Conservation (phyloP, 1,140 invertebrate species). For the Drosophila nasuta region DNA sequence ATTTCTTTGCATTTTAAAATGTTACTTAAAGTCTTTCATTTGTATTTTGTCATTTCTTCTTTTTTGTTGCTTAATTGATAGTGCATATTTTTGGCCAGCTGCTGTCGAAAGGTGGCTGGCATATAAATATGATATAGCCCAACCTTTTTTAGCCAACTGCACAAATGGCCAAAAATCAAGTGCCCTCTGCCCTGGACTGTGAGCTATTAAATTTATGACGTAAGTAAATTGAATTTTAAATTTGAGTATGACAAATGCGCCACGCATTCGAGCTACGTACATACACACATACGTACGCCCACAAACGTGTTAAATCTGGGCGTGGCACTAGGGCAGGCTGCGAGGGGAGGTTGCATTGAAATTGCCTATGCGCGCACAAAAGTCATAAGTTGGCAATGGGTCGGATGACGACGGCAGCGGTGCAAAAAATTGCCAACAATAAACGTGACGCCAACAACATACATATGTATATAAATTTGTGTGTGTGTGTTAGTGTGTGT, state of each 20-base stretch:
- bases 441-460: slow-evolving; percentile 73
- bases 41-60: not conserved
- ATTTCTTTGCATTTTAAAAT: not conserved
- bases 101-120: slow-evolving; percentile 3
- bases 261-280: slow-evolving; percentile 38
- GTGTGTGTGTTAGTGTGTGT: slow-evolving; percentile 26
- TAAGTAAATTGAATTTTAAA: slow-evolving; percentile 84
- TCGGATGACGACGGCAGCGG: slow-evolving; percentile 16
- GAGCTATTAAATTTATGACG: slow-evolving; percentile 82
- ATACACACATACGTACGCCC: slow-evolving; percentile 3
- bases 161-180: slow-evolving; percentile 60
- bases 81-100: not conserved
- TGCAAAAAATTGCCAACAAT: slow-evolving; percentile 63
- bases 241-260: slow-evolving; percentile 81
- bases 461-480: slow-evolving; percentile 48
- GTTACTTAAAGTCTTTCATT: not conserved
- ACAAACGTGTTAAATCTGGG: slow-evolving; percentile 20
- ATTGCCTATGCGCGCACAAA: slow-evolving; percentile 76
- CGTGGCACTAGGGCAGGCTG: not conserved
- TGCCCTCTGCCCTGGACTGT: slow-evolving; percentile 42
- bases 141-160: slow-evolving; percentile 16
- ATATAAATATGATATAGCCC: slow-evolving; percentile 24
- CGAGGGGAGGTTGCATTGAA: slow-evolving; percentile 48
- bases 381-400: slow-evolving; percentile 71
- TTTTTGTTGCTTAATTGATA: slow-evolving; percentile 1